phyloP scores from a whole-genome alignment of 2,888 invertebrate genomes.

The Dinocampus coccinellae region DNA sequence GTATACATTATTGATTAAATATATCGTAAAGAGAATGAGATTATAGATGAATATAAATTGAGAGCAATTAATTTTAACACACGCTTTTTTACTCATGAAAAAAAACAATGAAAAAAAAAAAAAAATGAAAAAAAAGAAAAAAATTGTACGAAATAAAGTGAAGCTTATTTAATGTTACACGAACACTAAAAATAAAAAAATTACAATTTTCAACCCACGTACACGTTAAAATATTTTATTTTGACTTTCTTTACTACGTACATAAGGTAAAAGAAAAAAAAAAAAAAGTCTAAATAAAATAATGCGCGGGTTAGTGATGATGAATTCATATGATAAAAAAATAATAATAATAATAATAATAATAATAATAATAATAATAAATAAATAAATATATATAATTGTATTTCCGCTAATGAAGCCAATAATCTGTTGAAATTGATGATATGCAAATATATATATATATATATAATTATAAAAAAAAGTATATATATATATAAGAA shows the following conservation, averaged over 20 bases:
- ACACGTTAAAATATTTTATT: neutral
- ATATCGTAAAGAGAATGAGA: neutral
- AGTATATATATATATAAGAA: neutral
- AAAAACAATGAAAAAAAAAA: neutral
- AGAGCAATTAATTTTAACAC: neutral
- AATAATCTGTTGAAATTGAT: neutral
- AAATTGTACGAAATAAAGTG: neutral
- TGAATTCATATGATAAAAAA: too few species aligned
- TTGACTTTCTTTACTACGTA: neutral
- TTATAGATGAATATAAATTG: neutral
- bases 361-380: too few species aligned
- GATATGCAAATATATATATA: neutral
- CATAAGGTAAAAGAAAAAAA: neutral
- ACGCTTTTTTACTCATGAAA: neutral
- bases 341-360: too few species aligned
- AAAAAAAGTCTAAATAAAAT: too few species aligned
- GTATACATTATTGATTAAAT: neutral
- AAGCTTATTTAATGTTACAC: neutral
- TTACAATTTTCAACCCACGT: neutral
- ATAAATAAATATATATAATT: neutral
- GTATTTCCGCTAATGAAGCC: neutral
- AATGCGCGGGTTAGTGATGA: too few species aligned
- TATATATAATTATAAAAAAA: neutral
- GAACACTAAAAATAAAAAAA: neutral
- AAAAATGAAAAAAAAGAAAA: too few species aligned